These are phyloP conservation scores for Marmota monax DNA, from an alignment of 2,113 vertebrate species.

Conservation along the genomic window DNA sequence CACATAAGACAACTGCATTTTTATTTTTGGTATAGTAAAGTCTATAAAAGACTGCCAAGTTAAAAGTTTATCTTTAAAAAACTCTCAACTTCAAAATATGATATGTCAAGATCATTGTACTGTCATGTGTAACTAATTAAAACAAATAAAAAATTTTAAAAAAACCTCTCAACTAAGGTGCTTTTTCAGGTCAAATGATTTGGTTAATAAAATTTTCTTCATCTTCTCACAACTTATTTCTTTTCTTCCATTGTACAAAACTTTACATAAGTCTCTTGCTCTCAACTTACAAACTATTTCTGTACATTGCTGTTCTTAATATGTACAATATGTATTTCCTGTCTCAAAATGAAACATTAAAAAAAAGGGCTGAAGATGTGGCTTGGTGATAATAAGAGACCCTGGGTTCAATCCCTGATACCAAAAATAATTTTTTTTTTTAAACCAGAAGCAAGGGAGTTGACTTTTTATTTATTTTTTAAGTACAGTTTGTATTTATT, in stretches of 20 bases:
- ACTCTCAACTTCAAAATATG: neutral
- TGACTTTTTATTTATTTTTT: too few relatives aligned
- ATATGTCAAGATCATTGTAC: too few relatives aligned
- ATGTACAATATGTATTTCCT: neutral
- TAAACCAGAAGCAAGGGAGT: too few relatives aligned
- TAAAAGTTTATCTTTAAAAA: slow-evolving; percentile 30
- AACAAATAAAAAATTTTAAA: too few relatives aligned
- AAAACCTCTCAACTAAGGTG: slow-evolving; percentile 11
- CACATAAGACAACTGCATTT: neutral
- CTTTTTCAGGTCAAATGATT: slow-evolving; percentile 50
- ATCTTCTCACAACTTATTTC: slow-evolving; percentile 40
- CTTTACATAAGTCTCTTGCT: neutral
- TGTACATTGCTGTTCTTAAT: neutral
- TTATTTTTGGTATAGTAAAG: slow-evolving; percentile 41
- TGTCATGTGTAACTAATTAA: too few relatives aligned
- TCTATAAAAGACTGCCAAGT: slow-evolving; percentile 34
- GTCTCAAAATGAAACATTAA: too few relatives aligned
- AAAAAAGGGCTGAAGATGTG: too few relatives aligned
- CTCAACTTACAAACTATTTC: neutral
- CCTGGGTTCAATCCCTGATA: too few relatives aligned
- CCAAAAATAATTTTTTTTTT: too few relatives aligned
- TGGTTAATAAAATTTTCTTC: neutral
- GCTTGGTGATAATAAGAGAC: too few relatives aligned
- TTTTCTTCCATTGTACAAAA: neutral
- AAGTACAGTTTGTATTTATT: too few relatives aligned